These are phyloP conservation scores for Lepas anatifera DNA, from an alignment of 2,888 invertebrate genomes.

Conservation along the genomic window DNA sequence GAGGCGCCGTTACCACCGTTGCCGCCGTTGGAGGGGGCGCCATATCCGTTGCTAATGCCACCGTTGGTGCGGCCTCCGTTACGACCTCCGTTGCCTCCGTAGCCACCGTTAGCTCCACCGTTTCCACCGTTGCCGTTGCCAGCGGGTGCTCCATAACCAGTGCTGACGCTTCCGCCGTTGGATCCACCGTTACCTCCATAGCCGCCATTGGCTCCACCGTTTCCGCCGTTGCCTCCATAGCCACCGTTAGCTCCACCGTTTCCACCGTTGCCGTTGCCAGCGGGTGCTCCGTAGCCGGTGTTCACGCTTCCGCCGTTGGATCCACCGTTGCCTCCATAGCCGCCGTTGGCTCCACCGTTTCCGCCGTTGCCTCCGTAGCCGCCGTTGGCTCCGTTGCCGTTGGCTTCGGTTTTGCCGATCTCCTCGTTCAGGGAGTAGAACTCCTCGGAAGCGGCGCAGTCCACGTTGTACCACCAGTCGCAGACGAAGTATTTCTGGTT, in stretches of 20 bases:
- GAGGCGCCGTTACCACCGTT: not conserved
- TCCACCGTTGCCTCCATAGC: not conserved
- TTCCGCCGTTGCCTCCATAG: not conserved
- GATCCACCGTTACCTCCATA: not conserved
- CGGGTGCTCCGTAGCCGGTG: not conserved
- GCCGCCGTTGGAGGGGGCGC: not conserved
- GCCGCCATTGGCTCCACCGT: constrained; percentile 7
- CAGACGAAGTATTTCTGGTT: constrained; percentile 52
- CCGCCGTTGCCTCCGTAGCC: not conserved
- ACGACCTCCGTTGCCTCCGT: not conserved
- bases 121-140: constrained; percentile 11
- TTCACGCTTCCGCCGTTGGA: not conserved
- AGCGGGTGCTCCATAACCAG: constrained; percentile 5
- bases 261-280: not conserved
- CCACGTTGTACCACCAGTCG: constrained; percentile 56
- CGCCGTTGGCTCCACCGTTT: not conserved
- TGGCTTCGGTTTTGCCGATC: constrained; percentile 26
- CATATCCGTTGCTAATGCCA: not conserved
- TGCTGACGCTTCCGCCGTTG: not conserved
- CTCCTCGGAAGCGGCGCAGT: constrained; percentile 41
- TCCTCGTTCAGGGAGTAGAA: constrained; percentile 37
- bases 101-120: constrained; percentile 2
- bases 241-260: not conserved
- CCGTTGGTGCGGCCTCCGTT: constrained; percentile 11
- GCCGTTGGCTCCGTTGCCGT: not conserved